Evolutionary conservation across 2,797 vertebrate species (phyloP).

Genomic region (Rallus crepitans): DNA sequence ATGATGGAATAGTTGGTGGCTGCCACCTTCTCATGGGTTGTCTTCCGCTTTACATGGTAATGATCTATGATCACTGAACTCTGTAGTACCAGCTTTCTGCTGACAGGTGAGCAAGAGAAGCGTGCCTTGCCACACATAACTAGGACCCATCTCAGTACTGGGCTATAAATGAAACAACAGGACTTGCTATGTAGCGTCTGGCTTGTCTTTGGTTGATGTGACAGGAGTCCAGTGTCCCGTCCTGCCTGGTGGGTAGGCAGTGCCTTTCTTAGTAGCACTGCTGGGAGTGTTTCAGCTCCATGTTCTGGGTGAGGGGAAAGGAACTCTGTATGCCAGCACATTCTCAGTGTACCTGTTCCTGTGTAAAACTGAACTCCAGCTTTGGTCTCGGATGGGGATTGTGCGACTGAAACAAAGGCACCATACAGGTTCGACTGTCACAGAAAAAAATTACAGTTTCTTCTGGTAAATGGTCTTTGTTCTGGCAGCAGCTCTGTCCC

Average conservation of each 20-base stretch:
- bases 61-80: not conserved
- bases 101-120: not conserved
- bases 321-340: not conserved
- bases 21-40: not conserved
- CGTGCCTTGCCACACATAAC: fast-evolving
- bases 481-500: not conserved
- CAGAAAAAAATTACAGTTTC: not conserved
- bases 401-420: not conserved
- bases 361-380: not conserved
- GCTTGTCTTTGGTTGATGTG: not conserved
- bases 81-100: not conserved
- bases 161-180: not conserved
- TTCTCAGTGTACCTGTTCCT: not conserved
- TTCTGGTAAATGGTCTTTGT: not conserved
- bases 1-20: not conserved
- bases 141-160: not conserved
- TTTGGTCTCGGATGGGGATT: not conserved
- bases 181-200: not conserved
- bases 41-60: not conserved
- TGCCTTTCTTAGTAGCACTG: not conserved
- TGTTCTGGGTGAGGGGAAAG: not conserved
- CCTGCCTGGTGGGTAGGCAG: not conserved
- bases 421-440: not conserved
- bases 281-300: not conserved
- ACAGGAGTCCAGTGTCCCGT: fast-evolving